Evolutionary conservation across 2,797 vertebrate species (phyloP), one percentile per base, ranked within the genome.

Genomic region (Siniperca undulata): DNA sequence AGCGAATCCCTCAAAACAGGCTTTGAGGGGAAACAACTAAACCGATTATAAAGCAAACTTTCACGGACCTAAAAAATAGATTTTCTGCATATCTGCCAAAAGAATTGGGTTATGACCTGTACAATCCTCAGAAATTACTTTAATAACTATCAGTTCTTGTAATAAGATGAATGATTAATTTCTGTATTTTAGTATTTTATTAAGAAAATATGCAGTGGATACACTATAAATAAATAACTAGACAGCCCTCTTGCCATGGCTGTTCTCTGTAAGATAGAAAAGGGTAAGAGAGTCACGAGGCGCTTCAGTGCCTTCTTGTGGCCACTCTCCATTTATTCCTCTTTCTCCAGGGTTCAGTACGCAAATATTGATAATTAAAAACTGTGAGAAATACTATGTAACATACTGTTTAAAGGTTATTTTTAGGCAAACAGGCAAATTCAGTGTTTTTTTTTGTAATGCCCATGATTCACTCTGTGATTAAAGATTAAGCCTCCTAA

Each of bases 241-340:
- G 17, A 68, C 56, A 58, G 2, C 40, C 40, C n/a, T 78, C 30
- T 64, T 76, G 9, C 16, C 13, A 24, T 40, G 50, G 16, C 56
- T 70, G 55, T 24, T 62, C 0, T 70, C 17, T 76, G 34, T 30
- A 40, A 78, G 62, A 66, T 14, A 61, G 38, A 55, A 61, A 73
- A 70, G 19, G 13, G 5, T 19, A 48, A 67, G 48, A 64, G 53
- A 78, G 59, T 62, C 70, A 66, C 9, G 27, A 90, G 86, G 92
- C 59, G 67, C 89, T 93, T 92, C 90, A 93, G 86, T 92, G 94
- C 89, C 94, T 90, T 92, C 94, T 92, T 89, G 92, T 94, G 94
- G 93, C 82, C 90, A 81, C 30, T 83, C 19, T 48, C 12, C 40
- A 73, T 65, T 70, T 67, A 16, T 52, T 62, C 44, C 60, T 61